Evolutionary conservation across 2,888 invertebrate species (phyloP), one percentile per base, ranked within the genome.

Genomic region (Cataglyphis cursor): DNA sequence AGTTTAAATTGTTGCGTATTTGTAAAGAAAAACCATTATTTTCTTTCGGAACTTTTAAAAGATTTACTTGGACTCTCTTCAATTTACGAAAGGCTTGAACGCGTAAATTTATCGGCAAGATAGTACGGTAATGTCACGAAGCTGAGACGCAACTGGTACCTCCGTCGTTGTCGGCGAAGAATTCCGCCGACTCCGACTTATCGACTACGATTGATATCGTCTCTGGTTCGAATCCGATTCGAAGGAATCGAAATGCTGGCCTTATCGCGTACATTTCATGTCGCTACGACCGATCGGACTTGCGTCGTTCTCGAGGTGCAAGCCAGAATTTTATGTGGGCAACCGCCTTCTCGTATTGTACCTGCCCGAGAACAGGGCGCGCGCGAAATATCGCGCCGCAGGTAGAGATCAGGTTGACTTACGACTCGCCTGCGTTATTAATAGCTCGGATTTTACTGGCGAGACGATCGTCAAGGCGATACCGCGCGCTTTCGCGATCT

Each of bases 191-290:
- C 88, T 90, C 85, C 89, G 90, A n/a, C n/a, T 92, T 92, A 91
- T 90, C 90, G 91, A 88, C 86, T 85, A 78, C 83, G 86, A 89
- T 84, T 86, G 87, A 83, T 83, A 84, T 76, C 48, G 81, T 35
- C 84, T 84, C 80, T 84, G 88, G 88, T 90, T 92, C 90, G 92
- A 93, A 92, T 93, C 92, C 90, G 92, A 91, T 89, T 89, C 91
- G 85, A 88, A 75, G 87, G 91, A 90, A 91, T 92, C 90, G 93
- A 93, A 93, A 92, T 92, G 89, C 90, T 44, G 83, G 84, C 84
- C 85, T 90, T 89, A 74, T 87, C 82, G 86, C 78, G 82, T 82
- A 82, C 82, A 88, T 84, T 88, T 85, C 84, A 74, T 87, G n/a
- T n/a, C n/a, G 81, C 83, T 54, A 76, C 68, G 85, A 81, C 85